A percentile compares a stretch with the other conserved stretches of the same genome.
These are phyloP conservation scores for Agelas oroides DNA, from an alignment of 37 sponge, comb jelly and placozoan species.

Conservation along the genomic window DNA sequence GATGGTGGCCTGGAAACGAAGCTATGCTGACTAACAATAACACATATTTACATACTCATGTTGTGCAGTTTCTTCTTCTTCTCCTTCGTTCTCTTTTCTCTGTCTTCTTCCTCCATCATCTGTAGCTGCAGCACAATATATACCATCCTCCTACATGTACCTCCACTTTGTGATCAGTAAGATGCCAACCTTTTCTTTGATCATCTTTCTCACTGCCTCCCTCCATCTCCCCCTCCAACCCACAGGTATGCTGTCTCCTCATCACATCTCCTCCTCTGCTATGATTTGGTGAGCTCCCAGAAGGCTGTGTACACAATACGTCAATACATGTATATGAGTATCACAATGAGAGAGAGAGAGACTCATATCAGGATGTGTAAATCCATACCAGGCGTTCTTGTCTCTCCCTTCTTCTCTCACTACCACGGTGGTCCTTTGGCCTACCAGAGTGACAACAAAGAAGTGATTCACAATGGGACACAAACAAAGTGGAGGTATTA, in stretches of 20 bases:
- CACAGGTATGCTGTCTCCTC: not conserved
- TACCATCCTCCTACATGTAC: not conserved
- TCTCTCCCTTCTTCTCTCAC: not conserved
- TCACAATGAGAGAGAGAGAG: too few relatives aligned
- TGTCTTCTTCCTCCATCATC: not conserved
- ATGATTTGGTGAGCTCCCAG: too few relatives aligned
- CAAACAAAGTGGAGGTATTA: too few relatives aligned
- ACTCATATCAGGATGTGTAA: too few relatives aligned
- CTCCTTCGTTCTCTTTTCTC: not conserved
- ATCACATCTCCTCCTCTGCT: not conserved
- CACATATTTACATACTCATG: conserved; percentile 33
- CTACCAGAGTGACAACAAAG: too few relatives aligned
- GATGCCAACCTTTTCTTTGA: too few relatives aligned
- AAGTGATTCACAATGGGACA: too few relatives aligned
- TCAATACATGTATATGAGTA: too few relatives aligned
- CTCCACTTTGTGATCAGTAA: not conserved
- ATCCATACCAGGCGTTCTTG: not conserved
- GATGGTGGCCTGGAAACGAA: too few relatives aligned
- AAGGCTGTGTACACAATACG: too few relatives aligned
- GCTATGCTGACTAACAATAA: not conserved
- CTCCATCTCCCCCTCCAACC: conserved; percentile 8
- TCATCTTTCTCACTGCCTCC: conserved; percentile 8
- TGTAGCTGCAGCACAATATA: not conserved
- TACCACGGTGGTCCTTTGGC: too few relatives aligned
- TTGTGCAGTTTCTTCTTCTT: conserved; percentile 19